Conservation (phyloP, 2,888 invertebrate genomes). For the Ectobius pallidus region DNA sequence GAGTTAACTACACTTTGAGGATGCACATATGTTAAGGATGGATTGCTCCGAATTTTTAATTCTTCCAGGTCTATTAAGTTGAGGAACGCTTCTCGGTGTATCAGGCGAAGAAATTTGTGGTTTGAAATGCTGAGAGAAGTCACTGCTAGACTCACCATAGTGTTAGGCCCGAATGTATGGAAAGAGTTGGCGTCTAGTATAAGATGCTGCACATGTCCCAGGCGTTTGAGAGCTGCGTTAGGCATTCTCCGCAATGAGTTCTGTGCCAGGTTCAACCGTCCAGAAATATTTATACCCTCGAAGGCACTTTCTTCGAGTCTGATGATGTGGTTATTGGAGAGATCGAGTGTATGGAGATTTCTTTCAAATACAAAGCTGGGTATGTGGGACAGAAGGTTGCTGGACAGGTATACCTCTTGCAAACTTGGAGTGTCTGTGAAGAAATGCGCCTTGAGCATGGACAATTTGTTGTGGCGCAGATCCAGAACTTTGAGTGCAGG, state of each 20-base stretch:
- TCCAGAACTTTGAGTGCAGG: constrained; percentile 43
- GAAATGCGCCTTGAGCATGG: constrained; percentile 41
- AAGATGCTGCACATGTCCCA: constrained; percentile 42
- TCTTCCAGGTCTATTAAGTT: constrained; percentile 42
- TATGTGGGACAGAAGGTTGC: constrained; percentile 43
- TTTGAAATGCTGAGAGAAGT: constrained; percentile 42
- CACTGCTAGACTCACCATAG: constrained; percentile 43
- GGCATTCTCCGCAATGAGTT: constrained; percentile 45
- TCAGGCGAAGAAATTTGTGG: constrained; percentile 40
- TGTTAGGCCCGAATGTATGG: constrained; percentile 37
- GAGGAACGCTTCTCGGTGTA: constrained; percentile 43
- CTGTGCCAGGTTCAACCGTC: constrained; percentile 42
- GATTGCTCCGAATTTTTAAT: constrained; percentile 44
- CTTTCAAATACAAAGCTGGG: constrained; percentile 42
- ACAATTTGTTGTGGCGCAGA: constrained; percentile 43
- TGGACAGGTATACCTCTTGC: constrained; percentile 41
- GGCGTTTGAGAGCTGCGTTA: constrained; percentile 42
- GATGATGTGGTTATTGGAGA: constrained; percentile 45
- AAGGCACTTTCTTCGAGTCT: constrained; percentile 45
- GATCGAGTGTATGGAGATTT: constrained; percentile 40
- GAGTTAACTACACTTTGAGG: constrained; percentile 43
- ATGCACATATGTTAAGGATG: constrained; percentile 44
- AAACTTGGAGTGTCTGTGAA: constrained; percentile 43
- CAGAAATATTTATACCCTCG: constrained; percentile 44
- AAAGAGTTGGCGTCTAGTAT: constrained; percentile 45